A percentile compares a stretch with the other conserved stretches of the same genome.
These are phyloP conservation scores for Pardosa pseudoannulata DNA, from an alignment of 2,888 invertebrate species.

Conservation along the genomic window DNA sequence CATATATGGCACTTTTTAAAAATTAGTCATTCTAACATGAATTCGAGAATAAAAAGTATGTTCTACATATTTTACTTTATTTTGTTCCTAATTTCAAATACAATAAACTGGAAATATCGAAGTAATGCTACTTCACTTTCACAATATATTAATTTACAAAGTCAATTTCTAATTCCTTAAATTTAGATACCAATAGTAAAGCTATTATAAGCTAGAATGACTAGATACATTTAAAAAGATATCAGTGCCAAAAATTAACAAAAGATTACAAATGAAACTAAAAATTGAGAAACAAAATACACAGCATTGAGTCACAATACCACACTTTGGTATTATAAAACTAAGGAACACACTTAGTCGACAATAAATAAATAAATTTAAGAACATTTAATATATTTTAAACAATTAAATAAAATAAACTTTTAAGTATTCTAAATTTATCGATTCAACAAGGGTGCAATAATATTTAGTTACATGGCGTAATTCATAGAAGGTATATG, in stretches of 20 bases:
- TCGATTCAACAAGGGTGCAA: conserved; percentile 1
- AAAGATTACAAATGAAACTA: background rate
- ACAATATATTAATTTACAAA: no score
- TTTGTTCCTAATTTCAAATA: background rate
- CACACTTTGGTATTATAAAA: conserved; percentile 1
- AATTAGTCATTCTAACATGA: background rate
- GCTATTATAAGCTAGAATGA: conserved; percentile 1
- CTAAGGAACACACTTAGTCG: background rate
- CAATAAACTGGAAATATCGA: no score
- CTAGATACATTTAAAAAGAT: background rate
- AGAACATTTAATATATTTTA: conserved; percentile 1
- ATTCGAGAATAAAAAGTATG: background rate
- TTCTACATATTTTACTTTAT: background rate
- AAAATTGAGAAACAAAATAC: background rate
- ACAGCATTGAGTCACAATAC: conserved; percentile 7
- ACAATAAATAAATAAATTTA: conserved; percentile 2
- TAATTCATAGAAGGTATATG: background rate
- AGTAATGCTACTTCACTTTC: no score
- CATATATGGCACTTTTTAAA: conserved; percentile 8
- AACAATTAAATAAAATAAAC: conserved; percentile 17
- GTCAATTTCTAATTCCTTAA: background rate
- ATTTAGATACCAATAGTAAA: background rate
- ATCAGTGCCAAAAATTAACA: conserved; percentile 1
- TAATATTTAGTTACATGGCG: background rate
- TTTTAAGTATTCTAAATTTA: conserved; percentile 5